These are phyloP conservation scores for Dorcus parallelipipedus DNA, from an alignment of 2,888 invertebrate species.

Conservation along the genomic window DNA sequence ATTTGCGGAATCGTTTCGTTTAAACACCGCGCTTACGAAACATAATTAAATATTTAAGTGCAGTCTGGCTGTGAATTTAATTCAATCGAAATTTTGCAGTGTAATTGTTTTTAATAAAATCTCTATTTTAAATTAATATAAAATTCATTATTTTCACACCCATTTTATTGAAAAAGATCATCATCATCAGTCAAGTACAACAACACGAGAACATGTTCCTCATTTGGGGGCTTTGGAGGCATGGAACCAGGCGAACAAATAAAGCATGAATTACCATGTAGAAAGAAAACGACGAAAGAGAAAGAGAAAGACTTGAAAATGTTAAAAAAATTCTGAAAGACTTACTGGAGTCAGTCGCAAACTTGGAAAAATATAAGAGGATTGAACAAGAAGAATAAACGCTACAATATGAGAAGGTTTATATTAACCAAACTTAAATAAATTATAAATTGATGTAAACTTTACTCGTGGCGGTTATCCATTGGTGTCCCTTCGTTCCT, in stretches of 20 bases:
- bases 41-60: too few species aligned
- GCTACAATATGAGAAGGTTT: slow-evolving; percentile 60
- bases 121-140: too few species aligned
- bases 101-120: too few species aligned
- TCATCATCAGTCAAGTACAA: slow-evolving; percentile 35
- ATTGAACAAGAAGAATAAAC: slow-evolving; percentile 64
- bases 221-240: slow-evolving; percentile 61
- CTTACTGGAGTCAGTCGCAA: slow-evolving; percentile 60
- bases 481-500: too few species aligned
- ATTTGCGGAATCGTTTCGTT: too few species aligned
- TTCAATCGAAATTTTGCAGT: too few species aligned
- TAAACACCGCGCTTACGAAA: too few species aligned
- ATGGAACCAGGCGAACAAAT: slow-evolving; percentile 63
- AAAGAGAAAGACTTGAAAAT: slow-evolving; percentile 54
- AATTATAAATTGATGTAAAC: background rate
- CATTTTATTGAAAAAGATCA: slow-evolving; percentile 25
- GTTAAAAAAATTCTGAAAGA: slow-evolving; percentile 57
- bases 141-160: too few species aligned
- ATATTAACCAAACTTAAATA: background rate
- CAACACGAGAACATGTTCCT: slow-evolving; percentile 53
- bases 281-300: slow-evolving; percentile 60
- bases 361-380: slow-evolving; percentile 59
- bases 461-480: too few species aligned
- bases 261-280: slow-evolving; percentile 62
- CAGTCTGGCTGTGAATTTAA: too few species aligned